Evolutionary conservation across 2,113 vertebrate genomes (phyloP).

Genomic region (Perognathus longimembris): DNA sequence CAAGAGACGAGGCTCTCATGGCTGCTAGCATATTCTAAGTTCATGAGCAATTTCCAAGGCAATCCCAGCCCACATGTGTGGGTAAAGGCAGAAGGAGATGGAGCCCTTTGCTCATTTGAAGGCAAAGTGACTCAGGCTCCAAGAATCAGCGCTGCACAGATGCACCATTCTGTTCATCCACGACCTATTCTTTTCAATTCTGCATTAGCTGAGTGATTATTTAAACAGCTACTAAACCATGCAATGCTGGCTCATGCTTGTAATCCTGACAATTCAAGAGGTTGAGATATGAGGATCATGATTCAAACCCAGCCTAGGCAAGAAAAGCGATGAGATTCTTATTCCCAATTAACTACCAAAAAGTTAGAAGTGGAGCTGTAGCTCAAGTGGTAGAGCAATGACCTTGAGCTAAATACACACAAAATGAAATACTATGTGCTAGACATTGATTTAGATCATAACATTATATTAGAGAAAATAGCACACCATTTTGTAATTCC

Average conservation of each 20-base stretch:
- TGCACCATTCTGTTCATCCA: accelerated
- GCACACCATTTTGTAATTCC: too few relatives aligned
- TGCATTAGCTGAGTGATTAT: not conserved
- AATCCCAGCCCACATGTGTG: accelerated
- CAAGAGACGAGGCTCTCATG: not conserved
- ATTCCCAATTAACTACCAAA: too few relatives aligned
- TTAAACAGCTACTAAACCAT: not conserved
- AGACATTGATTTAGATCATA: not conserved
- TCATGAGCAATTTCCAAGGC: accelerated
- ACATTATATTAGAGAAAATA: not conserved
- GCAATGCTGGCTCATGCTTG: too few relatives aligned
- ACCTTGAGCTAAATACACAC: too few relatives aligned
- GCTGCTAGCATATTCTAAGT: not conserved
- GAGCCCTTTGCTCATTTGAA: accelerated
- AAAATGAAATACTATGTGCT: not conserved
- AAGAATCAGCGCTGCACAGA: not conserved
- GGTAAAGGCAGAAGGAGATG: not conserved
- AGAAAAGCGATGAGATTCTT: too few relatives aligned
- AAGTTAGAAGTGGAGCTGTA: too few relatives aligned
- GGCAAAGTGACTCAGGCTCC: accelerated
- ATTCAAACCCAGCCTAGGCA: too few relatives aligned
- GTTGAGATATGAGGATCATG: too few relatives aligned
- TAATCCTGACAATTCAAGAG: too few relatives aligned
- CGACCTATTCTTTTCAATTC: not conserved
- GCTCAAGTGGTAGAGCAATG: too few relatives aligned